These are phyloP conservation scores for Rhipidura dahli DNA, from an alignment of 2,113 vertebrate genomes.

Conservation along the genomic window DNA sequence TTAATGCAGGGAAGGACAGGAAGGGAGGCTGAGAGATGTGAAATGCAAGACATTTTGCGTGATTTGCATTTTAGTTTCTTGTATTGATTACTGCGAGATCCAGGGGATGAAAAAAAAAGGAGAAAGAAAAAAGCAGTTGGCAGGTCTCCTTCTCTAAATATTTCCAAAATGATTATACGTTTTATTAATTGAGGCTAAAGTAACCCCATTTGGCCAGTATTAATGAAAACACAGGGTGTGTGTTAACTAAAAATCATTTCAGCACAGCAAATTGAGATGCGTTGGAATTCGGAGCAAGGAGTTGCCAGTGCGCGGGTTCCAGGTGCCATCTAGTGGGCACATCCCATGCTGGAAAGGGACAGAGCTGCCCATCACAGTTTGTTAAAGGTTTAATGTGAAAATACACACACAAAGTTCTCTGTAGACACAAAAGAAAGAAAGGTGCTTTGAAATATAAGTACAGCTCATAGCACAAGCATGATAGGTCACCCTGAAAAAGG, in stretches of 20 bases:
- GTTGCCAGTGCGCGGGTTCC: not conserved
- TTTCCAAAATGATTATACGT: slow-evolving; percentile 56
- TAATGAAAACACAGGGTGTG: slow-evolving; percentile 48
- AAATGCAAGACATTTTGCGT: not conserved
- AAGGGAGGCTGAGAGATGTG: not conserved
- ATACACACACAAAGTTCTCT: not conserved
- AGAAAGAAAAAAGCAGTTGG: not conserved
- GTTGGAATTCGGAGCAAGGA: not conserved
- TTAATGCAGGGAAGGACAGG: not conserved
- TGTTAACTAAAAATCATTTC: slow-evolving; percentile 66
- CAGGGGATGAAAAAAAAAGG: not conserved
- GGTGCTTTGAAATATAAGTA: not conserved
- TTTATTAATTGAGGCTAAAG: slow-evolving; percentile 70
- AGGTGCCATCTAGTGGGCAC: slow-evolving; percentile 65
- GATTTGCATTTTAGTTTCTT: slow-evolving; percentile 48
- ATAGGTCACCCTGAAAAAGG: not conserved
- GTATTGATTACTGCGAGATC: slow-evolving; percentile 32
- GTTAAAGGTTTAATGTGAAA: not conserved
- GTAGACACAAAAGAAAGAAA: not conserved
- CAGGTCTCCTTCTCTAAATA: slow-evolving; percentile 25
- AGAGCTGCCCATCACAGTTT: not conserved
- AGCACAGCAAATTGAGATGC: slow-evolving; percentile 1
- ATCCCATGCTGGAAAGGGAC: not conserved
- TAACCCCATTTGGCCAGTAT: slow-evolving; percentile 54
- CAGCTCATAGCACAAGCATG: not conserved